Evolutionary conservation across 2,797 vertebrate species (phyloP), one percentile per base, ranked within the genome.

Genomic region (Aldrovandia affinis): DNA sequence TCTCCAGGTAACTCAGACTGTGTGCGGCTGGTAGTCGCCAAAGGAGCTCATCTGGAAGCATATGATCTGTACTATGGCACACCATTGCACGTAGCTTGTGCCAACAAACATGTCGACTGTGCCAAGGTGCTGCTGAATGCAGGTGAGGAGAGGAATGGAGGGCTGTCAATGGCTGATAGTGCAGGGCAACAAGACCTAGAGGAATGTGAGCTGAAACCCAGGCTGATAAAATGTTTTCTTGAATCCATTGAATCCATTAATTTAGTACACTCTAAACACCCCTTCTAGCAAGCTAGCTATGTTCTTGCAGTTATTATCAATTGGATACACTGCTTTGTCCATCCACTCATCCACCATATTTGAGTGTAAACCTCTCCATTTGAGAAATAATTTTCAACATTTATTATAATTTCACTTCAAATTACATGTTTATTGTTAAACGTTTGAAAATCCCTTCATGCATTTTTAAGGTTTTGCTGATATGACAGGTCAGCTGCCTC

Each of bases 11-110:
- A 96, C 85, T 88, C 95, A 0, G 97, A 97, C 54, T 98, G 97
- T 0, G 97, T 98, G 84, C 95, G 92, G 81, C 95, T 99, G 28
- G 92, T 99, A 57, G 95, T 99, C 0, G 89, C 94, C 0, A 91
- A 91, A 0, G 98, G 97, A 0, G 97, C 97, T 7, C 90, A 93
- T 87, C 92, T 99, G 47, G 98, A 99, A 90, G 95, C 97, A 0
- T 97, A 98, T 0, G 97, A 99, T 78, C 96, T 98, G 75, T 97
- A 99, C 88, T 96, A 96, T 0, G 98, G 98, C 81, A 99, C 98
- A 0, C 97, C 98, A 0, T 93, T 99, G 77, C 98, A 97, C 0
- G 95, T 97, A 12, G 97, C 98, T 0, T 99, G 98, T 70, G 94
- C 94, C 68, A 94, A 95, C 4, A 91, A 97, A n/a, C 95, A 96